Evolutionary conservation across 2,113 vertebrate genomes (phyloP), one percentile per base, ranked within the genome.

Genomic region (Paramormyrops kingsleyae): DNA sequence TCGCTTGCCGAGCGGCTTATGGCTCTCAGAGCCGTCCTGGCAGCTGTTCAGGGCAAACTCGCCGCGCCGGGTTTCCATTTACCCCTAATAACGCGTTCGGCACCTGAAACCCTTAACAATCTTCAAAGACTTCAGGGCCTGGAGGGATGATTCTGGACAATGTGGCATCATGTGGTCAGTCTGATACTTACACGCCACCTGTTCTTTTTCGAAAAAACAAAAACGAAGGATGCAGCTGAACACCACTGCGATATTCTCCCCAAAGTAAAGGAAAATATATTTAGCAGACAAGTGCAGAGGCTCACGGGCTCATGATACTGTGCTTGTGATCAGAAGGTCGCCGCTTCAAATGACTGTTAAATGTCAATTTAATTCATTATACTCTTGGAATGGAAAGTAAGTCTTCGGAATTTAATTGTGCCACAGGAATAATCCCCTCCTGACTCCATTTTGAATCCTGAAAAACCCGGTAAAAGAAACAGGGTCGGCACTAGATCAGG

Each of bases 381-480:
- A 80, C 74, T 80, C 74, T 80, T 39, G 74, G 15, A 80, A 39
- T 42, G 74, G 31, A 42, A 39, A 80, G 31, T 17, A 42, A 17
- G 74, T 42, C 35, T 80, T 35, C 31, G 0, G 15, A 77, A 77
- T 77, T 77, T 35, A 77, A 77, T n/a, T 77, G 70, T 39, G 4
- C 12, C 27, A 19, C 15, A 80, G 74, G 17, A 80, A 7, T 39
- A 80, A 42, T 80, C 74, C 35, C 5, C 31, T 0, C 15, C 15
- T 80, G 74, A 80, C 74, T 80, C 35, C 35, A 77, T 77, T 77
- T 77, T 31, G 31, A 31, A 12, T 35, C 70, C 70, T 39, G 70
- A 77, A 35, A 39, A 77, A 19, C 70, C 12, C 15, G 0, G 35
- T 15, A 35, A 77, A 39, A 94, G 93, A 94, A 94, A 92, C 93